These are phyloP conservation scores for Anguilla marmorata DNA, from an alignment of 2,797 vertebrate species.

Conservation along the genomic window DNA sequence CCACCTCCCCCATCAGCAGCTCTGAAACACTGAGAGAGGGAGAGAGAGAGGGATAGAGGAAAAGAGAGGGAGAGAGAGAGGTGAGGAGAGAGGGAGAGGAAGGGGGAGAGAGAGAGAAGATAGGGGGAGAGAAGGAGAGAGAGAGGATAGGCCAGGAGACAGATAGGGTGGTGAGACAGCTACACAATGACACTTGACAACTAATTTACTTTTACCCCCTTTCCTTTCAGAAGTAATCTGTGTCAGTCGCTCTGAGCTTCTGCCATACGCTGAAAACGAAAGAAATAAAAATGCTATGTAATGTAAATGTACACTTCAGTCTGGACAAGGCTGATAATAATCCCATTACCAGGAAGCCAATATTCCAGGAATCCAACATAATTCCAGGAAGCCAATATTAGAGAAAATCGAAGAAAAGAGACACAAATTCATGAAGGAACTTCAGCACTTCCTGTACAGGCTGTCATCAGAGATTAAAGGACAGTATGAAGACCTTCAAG, in stretches of 20 bases:
- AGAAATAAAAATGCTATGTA: no score
- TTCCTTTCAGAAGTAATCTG: neutral
- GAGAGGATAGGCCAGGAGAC: neutral
- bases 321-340: neutral
- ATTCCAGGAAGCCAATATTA: neutral
- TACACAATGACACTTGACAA: neutral
- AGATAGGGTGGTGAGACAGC: neutral
- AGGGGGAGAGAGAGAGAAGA: neutral
- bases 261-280: neutral
- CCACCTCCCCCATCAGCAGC: constrained; percentile 95
- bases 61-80: neutral
- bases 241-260: neutral
- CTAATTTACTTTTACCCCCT: neutral
- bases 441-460: neutral
- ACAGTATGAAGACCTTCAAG: neutral
- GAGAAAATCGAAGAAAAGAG: neutral
- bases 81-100: constrained; percentile 10
- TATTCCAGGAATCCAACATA: neutral
- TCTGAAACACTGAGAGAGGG: constrained; percentile 82
- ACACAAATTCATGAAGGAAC: neutral
- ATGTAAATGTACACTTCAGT: neutral
- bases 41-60: neutral
- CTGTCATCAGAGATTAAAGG: neutral
- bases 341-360: neutral
- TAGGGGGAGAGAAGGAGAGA: neutral